These are phyloP conservation scores for Argentina silus DNA, from an alignment of 2,797 vertebrate genomes.

Conservation along the genomic window DNA sequence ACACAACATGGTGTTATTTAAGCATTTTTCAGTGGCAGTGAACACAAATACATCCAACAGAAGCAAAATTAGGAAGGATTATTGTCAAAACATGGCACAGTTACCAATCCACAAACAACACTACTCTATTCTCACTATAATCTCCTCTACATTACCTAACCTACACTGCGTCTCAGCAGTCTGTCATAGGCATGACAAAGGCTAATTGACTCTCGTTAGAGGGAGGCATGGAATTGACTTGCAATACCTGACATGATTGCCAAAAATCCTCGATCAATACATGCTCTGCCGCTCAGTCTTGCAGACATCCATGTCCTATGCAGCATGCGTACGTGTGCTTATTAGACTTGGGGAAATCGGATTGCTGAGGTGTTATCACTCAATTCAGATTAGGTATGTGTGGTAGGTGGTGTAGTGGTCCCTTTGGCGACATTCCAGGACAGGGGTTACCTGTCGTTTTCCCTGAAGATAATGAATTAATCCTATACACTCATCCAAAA, in stretches of 20 bases:
- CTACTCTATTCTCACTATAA: neutral
- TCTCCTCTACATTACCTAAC: neutral
- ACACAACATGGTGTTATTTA: neutral
- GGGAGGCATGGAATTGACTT: neutral
- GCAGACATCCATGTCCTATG: neutral
- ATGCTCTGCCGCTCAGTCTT: neutral
- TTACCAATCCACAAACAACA: neutral
- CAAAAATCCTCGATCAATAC: neutral
- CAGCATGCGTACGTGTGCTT: constrained; percentile 17
- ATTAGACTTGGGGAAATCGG: constrained; percentile 1
- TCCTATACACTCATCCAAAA: no score
- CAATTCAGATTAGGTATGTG: constrained; percentile 27
- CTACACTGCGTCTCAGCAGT: constrained; percentile 3
- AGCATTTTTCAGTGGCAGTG: neutral
- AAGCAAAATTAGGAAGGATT: neutral
- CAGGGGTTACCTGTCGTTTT: no score
- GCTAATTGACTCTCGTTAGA: neutral
- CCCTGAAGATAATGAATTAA: neutral
- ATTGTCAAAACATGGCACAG: neutral
- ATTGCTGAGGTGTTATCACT: constrained; percentile 8
- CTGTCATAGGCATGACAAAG: no score
- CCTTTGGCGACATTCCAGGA: no score
- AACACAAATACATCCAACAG: neutral
- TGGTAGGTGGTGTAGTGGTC: neutral
- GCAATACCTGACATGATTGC: neutral